Evolutionary conservation across 2,888 invertebrate species (phyloP), one percentile per base, ranked within the genome.

Genomic region (Rhimphoctona megacephalus): DNA sequence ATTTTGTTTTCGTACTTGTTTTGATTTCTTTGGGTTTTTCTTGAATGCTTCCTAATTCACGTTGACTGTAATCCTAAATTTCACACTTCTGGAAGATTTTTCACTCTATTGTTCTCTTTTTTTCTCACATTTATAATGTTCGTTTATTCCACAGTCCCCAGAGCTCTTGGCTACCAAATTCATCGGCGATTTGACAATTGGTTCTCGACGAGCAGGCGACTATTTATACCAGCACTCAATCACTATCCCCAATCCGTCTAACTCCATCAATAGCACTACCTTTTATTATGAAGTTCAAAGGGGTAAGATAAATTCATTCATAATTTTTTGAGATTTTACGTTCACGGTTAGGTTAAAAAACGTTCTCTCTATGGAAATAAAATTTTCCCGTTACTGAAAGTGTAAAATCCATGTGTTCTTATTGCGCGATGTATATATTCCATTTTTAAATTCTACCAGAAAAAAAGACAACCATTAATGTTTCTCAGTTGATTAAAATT

Each of bases 111-210:
- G 14, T 17, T 30, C 17, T 30, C 0, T 19, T 30, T 52, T 5
- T 19, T 25, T 1, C 14, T 22, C 57, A 25, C 19, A 25, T 57
- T 54, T 25, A 9, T 25, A 57, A 73, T 0, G 6, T 19, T 57
- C 14, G 54, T 54, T 57, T 22, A 11, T 73, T 39, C 9, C 8
- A 22, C 57, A 76, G 74, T 1, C 36, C n/a, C 49, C 17, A 2
- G 25, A 25, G 39, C n/a, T n/a, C 33, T 39, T 39, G 17, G 61
- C 30, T 17, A 43, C 39, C 39, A 36, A 39, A n/a, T 76, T 76
- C 30, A 39, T 76, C n/a, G 74, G 74, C 17, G 74, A 76, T 76
- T 30, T 76, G 61, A 43, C 36, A 17, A 57, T 76, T 19, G 74
- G 74, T 17, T 17, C 14, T 57, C 22, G 74, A 19, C 39, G 9